A percentile compares a stretch with the other conserved stretches of the same genome.
Evolutionary conservation across 1,140 invertebrate genomes (phyloP).

Genomic region (Homarus americanus): DNA sequence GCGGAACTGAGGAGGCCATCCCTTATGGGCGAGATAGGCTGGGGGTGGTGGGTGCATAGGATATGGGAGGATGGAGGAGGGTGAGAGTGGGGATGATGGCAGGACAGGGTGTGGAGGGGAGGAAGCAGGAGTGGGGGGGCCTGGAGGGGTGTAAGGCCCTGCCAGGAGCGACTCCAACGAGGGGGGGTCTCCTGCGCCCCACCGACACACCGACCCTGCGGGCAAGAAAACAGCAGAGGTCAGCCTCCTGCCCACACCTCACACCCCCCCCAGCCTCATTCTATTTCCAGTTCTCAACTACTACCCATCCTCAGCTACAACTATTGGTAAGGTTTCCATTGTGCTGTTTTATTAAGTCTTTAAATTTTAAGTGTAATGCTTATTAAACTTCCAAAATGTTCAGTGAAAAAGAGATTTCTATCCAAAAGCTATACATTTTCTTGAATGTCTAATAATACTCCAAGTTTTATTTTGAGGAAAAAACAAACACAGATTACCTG

Average conservation of each 20-base stretch:
- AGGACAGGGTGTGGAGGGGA: constrained; percentile 46
- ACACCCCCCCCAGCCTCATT: constrained; percentile 1
- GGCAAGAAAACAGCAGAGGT: constrained; percentile 73
- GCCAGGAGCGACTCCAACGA: constrained; percentile 66
- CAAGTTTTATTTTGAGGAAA: neutral
- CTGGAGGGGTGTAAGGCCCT: constrained; percentile 64
- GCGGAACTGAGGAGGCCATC: constrained; percentile 74
- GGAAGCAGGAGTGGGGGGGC: constrained; percentile 65
- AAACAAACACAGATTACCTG: constrained; percentile 53
- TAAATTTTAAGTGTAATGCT: neutral
- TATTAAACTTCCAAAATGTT: constrained; percentile 8
- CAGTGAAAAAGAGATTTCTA: neutral
- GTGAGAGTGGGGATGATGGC: constrained; percentile 44
- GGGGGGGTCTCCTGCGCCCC: constrained; percentile 63
- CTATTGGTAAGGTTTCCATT: neutral
- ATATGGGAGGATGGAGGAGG: constrained; percentile 41
- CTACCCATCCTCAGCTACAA: neutral
- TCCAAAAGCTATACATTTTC: neutral
- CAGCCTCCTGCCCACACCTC: constrained; percentile 55
- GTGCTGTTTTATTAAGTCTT: neutral
- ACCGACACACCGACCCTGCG: constrained; percentile 73
- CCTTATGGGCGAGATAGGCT: constrained; percentile 48
- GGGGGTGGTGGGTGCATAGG: constrained; percentile 62
- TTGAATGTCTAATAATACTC: neutral
- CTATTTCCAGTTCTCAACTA: constrained; percentile 11